Conservation (phyloP, 2,888 invertebrate genomes). For the Drosophila lacicola region DNA sequence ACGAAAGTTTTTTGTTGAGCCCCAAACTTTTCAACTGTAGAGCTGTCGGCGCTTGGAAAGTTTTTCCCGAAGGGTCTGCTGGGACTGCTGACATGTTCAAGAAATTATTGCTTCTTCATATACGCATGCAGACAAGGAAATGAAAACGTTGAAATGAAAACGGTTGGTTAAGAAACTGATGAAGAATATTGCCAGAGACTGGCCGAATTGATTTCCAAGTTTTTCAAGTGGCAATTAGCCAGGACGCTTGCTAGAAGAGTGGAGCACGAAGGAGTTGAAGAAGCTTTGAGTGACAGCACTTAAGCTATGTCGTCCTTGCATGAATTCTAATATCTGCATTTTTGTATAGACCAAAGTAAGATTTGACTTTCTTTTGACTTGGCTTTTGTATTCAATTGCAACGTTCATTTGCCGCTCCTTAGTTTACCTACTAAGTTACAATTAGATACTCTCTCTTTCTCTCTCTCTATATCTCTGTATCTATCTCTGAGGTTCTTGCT, state of each 20-base stretch:
- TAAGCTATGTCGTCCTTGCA: background rate
- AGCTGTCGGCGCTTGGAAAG: conserved; percentile 29
- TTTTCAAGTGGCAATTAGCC: conserved; percentile 69
- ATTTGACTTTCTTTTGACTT: conserved; percentile 40
- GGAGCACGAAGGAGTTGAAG: conserved; percentile 10
- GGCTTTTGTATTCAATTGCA: conserved; percentile 11
- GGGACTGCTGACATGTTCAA: conserved; percentile 49
- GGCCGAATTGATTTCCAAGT: conserved; percentile 24
- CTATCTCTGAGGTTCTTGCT: conserved; percentile 1
- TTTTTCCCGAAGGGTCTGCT: conserved; percentile 30
- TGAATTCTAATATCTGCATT: background rate
- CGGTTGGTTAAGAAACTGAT: conserved; percentile 36
- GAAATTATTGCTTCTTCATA: conserved; percentile 50
- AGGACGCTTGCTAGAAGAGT: conserved; percentile 19
- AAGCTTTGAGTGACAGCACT: conserved; percentile 4
- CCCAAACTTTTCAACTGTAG: conserved; percentile 23
- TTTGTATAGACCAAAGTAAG: background rate
- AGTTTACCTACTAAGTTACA: conserved; percentile 41
- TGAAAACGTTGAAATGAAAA: conserved; percentile 27
- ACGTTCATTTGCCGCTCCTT: conserved; percentile 1
- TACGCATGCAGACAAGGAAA: conserved; percentile 36
- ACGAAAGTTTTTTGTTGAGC: conserved; percentile 57
- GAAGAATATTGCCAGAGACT: conserved; percentile 9
- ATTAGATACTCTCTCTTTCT: conserved; percentile 46
- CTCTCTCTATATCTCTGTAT: background rate